Base-by-base conservation (phyloP, 2,113 vertebrate species). In the Dermatemys mawii region DNA sequence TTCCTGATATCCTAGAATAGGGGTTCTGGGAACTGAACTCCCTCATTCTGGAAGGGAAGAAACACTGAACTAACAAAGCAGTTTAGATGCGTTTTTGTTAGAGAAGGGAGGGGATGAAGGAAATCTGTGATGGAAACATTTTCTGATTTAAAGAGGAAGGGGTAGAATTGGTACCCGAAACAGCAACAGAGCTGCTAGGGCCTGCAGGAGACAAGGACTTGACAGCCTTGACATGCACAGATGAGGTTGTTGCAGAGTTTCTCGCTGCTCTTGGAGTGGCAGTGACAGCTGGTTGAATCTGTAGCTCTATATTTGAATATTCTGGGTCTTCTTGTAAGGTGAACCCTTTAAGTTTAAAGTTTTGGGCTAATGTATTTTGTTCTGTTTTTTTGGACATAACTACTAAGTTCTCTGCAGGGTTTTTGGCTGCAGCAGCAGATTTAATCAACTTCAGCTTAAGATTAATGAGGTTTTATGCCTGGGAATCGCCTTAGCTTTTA, bases 401-500 rank as follows among this genome's bases (percentile, higher is more conserved):
- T 24, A 41, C 67, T 46, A 46, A 87, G 22, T 35, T 93, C 88
- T 73, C 78, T 86, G 83, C 73, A 94, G 49, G 21, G 19, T 50
- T 82, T 84, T 93, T 67, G 14, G 17, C 11, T 83, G 80, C 91
- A 93, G 75, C 54, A 84, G 53, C 49, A 87, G 86, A 38, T 95
- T 94, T 95, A 44, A 44, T 46, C 41, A 44, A 46, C 44, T 27
- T 75, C 49, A 78, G 83, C 63, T 46, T 26, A 44, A 2, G 8
- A 53, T 81, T 94, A 86, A 92, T 50, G 27, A 44, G 81, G 54
- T 89, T 88, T 90, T 87, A 84, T 89, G 73, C 87, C 91, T 94
- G 26, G 0, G 93, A 83, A 46, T 84, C 86, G 82, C 55, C 73
- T 9, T 91, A 88, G 90, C 67, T 96, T 92, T 80, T 2, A 41